Conservation (phyloP, 1,140 invertebrate species). For the Cydia pomonella region DNA sequence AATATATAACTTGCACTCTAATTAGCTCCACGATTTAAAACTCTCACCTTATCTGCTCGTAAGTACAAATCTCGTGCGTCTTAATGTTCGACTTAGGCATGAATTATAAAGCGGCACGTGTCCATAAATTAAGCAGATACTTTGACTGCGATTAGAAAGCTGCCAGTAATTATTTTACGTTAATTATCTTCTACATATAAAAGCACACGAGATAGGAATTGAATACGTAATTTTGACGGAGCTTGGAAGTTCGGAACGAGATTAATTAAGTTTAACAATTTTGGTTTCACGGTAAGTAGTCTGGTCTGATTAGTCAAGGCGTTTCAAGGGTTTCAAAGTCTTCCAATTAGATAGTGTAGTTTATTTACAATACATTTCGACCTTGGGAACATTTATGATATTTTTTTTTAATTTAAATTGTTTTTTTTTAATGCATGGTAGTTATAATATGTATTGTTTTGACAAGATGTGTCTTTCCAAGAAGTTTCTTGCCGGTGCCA, state of each 20-base stretch:
- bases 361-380: neutral
- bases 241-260: neutral
- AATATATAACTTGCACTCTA: too few species aligned
- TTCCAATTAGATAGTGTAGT: neutral
- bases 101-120: neutral
- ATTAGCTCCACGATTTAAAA: too few species aligned
- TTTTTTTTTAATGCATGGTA: too few species aligned
- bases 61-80: neutral
- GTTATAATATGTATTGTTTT: too few species aligned
- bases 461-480: too few species aligned
- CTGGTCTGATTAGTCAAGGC: neutral
- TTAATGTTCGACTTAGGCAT: neutral
- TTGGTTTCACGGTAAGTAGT: neutral
- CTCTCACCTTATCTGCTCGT: too few species aligned
- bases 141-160: neutral
- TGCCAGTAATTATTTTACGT: neutral
- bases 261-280: neutral
- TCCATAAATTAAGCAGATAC: neutral
- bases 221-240: neutral
- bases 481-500: too few species aligned
- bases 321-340: neutral
- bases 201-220: neutral
- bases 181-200: slow-evolving; percentile 12
- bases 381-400: neutral
- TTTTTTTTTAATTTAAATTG: too few species aligned